These are phyloP conservation scores for Orthosia incerta DNA, from an alignment of 2,888 invertebrate genomes.

Conservation along the genomic window DNA sequence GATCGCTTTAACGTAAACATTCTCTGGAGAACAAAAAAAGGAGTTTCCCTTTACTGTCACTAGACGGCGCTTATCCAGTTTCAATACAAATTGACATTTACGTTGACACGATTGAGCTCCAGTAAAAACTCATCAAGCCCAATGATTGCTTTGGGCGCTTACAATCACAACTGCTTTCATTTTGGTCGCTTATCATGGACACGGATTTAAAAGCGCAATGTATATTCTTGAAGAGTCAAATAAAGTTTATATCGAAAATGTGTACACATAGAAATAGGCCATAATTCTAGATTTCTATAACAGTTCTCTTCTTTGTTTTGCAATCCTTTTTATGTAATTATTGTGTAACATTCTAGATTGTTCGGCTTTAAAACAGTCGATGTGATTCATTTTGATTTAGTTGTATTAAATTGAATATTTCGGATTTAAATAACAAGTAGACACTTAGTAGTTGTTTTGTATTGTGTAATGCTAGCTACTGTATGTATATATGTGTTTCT, in stretches of 20 bases:
- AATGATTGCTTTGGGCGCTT: too few species aligned
- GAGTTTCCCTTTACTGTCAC: too few species aligned
- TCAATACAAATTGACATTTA: too few species aligned
- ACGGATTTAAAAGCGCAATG: neutral
- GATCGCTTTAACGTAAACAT: too few species aligned
- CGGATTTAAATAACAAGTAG: conserved; percentile 16
- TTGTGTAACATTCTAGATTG: conserved; percentile 12
- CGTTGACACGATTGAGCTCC: too few species aligned
- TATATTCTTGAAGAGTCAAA: neutral
- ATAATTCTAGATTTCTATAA: neutral
- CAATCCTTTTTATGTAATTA: conserved; percentile 5
- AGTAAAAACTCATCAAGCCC: too few species aligned
- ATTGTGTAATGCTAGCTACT: neutral
- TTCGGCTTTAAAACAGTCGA: conserved; percentile 36
- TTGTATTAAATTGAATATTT: conserved; percentile 11
- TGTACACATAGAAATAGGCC: neutral
- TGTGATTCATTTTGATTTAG: conserved; percentile 47
- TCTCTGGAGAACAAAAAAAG: too few species aligned
- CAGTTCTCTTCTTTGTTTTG: conserved; percentile 25
- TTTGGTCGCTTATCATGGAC: neutral
- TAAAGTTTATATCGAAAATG: neutral
- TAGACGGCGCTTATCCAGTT: too few species aligned
- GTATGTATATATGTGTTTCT: neutral
- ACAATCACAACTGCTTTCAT: neutral
- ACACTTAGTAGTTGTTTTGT: conserved; percentile 17